Evolutionary conservation across 1,140 invertebrate species (phyloP), one percentile per base, ranked within the genome.

Genomic region (Microplitis mediator): DNA sequence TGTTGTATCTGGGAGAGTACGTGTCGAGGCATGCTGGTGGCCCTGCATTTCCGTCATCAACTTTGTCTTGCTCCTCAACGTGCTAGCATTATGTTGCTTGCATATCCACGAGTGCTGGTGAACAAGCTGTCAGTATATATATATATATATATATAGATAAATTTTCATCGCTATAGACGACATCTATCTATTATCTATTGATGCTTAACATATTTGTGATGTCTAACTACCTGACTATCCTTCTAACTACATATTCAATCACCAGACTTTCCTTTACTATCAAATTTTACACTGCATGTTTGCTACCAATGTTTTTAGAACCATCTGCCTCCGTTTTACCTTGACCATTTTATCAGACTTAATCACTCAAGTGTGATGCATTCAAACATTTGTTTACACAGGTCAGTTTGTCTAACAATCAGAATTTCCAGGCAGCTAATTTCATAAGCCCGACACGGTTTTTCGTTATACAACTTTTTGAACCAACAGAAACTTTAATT

Each of bases 191-290:
- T 64, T 39, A 74, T 65, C 58, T 65, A 65, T 71, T 23, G 23
- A 23, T 23, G 23, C 23, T 23, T 23, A 23, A 1, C 23, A 23
- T 23, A 23, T 23, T 23, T 23, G 23, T 23, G 23, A 23, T 23
- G 23, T 23, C 23, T 23, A 23, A 71, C 69, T 74, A 74, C 73
- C 69, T 74, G 73, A 74, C 69, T 64, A 58, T 58, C 64, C 69
- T 71, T 71, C 67, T 66, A 74, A 66, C 72, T 65, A 70, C 72
- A 69, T 74, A 71, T 74, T 74, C 73, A 74, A 74, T 74, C 69
- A 67, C 35, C 63, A 71, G 64, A 32, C 32, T 56, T 16, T 16
- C 13, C 16, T 45, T 8, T 8, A n/a, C 23, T 58, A 3, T 6
- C 1, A 4, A 58, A 5, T 9, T 31, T 31, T 58, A 9, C 23